Evolutionary conservation across 2,113 vertebrate species (phyloP), one percentile per base, ranked within the genome.

Genomic region (Gopherus evgoodei): DNA sequence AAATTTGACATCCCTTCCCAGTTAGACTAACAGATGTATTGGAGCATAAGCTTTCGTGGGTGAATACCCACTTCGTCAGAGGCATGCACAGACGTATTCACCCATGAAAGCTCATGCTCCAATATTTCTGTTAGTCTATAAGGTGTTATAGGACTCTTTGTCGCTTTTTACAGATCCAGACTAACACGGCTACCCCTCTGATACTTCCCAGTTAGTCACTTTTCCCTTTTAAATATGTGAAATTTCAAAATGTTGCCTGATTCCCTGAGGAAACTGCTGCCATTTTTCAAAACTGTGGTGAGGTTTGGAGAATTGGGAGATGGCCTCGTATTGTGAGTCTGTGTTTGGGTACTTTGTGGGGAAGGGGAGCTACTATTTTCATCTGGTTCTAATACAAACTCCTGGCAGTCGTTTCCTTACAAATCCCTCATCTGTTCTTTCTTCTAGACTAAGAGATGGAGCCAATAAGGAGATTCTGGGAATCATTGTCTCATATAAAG

Each of bases 401-500:
- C 21, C 1, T n/a, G 8, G 81, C 17, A 72, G 3, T 0, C 0
- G 0, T 27, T 47, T 19, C 16, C 42, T 14, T 0, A 0, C 19
- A 84, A 72, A 83, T 21, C 8, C 7, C 44, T 6, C 50, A 5
- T 16, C 52, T 44, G 10, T 31, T n/a, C 27, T 50, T 38, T 47
- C 49, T 35, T 59, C 31, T 98, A 99, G 99, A 97, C 97, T 99
- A 88, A 98, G 98, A 94, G 99, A 99, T 13, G 99, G 99, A 27
- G 99, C 99, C 97, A 99, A 99, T 94, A 99, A 99, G 90, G 99
- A 99, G 97, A 98, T 99, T 95, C 96, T 99, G 82, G 99, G 99
- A 42, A 99, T 99, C 82, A 99, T 99, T 1, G 99, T 99, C 31
- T 99, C 99, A 8, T 99, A 99, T 97, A 99, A 99, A 96, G 99